Conservation (phyloP, 2,797 vertebrate species). For the Benthosema pterotum region DNA sequence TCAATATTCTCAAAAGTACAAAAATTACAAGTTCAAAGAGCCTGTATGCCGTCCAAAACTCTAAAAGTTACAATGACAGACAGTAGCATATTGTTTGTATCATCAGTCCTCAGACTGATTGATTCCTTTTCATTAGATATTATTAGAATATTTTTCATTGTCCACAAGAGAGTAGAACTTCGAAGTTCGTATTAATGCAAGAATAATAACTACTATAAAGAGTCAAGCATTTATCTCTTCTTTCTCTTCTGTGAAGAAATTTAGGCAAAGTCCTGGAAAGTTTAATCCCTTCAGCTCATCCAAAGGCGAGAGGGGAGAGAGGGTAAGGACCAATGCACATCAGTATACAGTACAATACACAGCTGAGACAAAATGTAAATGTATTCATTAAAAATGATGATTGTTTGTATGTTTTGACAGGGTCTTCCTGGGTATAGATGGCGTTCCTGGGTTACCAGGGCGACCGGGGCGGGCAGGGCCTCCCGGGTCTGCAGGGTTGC, state of each 20-base stretch:
- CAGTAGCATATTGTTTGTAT: no score
- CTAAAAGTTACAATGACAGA: no score
- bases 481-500: conserved; percentile 84
- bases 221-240: no score
- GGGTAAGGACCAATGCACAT: conserved; percentile 70
- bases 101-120: no score
- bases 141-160: no score
- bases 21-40: no score
- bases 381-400: not conserved
- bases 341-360: not conserved
- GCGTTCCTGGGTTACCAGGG: conserved; percentile 89
- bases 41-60: no score
- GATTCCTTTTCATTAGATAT: no score
- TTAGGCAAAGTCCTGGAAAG: conserved; percentile 65
- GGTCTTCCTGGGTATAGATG: conserved; percentile 87
- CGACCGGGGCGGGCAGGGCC: conserved; percentile 86
- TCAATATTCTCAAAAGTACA: not conserved
- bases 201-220: no score
- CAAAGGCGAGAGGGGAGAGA: conserved; percentile 89
- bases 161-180: no score
- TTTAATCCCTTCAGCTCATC: conserved; percentile 76
- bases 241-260: conserved; percentile 65
- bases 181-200: no score
- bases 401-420: conserved; percentile 64
- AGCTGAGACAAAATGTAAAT: not conserved